A percentile compares a stretch with the other conserved stretches of the same genome.
phyloP scores from a whole-genome alignment of 2,888 invertebrate genomes.

The Chrysotoxum bicinctum region DNA sequence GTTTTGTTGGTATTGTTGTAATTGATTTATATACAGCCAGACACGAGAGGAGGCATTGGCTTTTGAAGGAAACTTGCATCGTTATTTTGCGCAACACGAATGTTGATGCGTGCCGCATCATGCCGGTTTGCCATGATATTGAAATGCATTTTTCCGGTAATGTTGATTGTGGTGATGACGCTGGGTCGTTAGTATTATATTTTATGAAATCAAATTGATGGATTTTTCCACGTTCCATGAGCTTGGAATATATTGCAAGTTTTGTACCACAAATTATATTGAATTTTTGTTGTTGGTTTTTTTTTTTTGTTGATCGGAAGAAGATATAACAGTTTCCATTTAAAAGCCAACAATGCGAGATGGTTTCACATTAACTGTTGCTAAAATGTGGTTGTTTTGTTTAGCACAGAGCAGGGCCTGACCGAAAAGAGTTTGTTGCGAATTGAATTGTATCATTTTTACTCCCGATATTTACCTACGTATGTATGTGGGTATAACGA shows the following conservation, averaged over 20 bases:
- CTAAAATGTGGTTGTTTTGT: no score
- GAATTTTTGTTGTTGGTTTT: no score
- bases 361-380: no score
- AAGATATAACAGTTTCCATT: no score
- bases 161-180: neutral
- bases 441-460: no score
- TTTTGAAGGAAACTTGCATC: constrained; percentile 15
- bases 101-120: constrained; percentile 41
- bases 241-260: neutral
- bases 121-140: constrained; percentile 55
- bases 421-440: no score
- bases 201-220: neutral
- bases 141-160: constrained; percentile 21
- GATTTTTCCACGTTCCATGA: constrained; percentile 1
- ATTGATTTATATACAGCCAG: constrained; percentile 16
- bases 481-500: no score
- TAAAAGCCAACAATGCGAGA: no score
- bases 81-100: constrained; percentile 14
- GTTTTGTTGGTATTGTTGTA: constrained; percentile 8
- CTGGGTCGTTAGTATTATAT: constrained; percentile 24
- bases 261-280: neutral
- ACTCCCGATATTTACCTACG: no score
- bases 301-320: no score
- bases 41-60: constrained; percentile 3
- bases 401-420: no score